Conservation (phyloP, 1,140 invertebrate species). For the Magallana angulata region DNA sequence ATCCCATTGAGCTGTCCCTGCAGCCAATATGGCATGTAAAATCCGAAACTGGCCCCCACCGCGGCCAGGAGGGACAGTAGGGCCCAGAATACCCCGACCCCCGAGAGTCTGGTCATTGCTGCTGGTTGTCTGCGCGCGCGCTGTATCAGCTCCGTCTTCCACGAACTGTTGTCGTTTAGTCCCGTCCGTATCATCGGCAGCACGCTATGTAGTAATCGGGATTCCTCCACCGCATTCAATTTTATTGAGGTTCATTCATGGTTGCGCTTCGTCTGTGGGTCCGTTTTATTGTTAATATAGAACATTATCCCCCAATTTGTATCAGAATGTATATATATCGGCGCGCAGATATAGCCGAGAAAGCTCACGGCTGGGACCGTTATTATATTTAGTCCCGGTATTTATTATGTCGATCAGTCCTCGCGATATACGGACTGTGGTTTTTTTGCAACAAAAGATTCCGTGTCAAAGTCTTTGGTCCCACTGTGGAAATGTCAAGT, state of each 20-base stretch:
- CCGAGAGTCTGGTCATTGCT: constrained; percentile 79
- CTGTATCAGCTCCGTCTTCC: not conserved
- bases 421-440: not conserved
- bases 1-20: constrained; percentile 80
- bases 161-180: not conserved
- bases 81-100: constrained; percentile 85
- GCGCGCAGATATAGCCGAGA: not conserved
- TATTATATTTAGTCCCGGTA: not conserved
- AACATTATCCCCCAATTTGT: constrained; percentile 33
- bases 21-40: constrained; percentile 87
- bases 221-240: constrained; percentile 2
- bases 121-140: not conserved
- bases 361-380: not conserved
- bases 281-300: constrained; percentile 32
- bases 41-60: constrained; percentile 84
- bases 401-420: not conserved
- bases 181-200: not conserved
- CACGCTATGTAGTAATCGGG: not conserved
- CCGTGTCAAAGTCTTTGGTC: constrained; percentile 18
- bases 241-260: constrained; percentile 28
- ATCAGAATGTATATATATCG: constrained; percentile 18
- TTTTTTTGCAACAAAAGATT: constrained; percentile 18
- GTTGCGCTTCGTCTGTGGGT: not conserved
- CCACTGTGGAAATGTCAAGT: constrained; percentile 4
- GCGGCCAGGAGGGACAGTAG: constrained; percentile 83